Evolutionary conservation across 2,888 invertebrate genomes (phyloP).

Genomic region (Lasioglossum oenotherae): DNA sequence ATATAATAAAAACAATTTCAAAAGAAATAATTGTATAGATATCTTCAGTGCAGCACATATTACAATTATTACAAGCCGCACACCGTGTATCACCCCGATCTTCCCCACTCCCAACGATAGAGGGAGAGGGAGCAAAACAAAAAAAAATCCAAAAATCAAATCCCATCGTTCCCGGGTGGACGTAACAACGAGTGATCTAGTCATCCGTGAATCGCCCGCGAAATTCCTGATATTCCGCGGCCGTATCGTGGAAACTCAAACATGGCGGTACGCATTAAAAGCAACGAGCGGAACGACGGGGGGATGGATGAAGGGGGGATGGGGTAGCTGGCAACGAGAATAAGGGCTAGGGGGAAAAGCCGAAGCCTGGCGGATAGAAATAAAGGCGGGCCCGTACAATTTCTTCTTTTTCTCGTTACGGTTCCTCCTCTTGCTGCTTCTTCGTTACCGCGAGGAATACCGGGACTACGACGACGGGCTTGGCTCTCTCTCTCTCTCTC

Average conservation of each 20-base stretch:
- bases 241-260: background rate
- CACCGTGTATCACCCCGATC: background rate
- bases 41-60: no score
- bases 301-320: background rate
- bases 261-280: constrained; percentile 17
- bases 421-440: constrained; percentile 50
- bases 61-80: no score
- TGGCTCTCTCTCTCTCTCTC: background rate
- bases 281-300: background rate
- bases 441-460: constrained; percentile 65
- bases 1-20: no score
- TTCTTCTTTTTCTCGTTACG: constrained; percentile 60
- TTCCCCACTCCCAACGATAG: background rate
- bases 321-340: background rate
- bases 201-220: constrained; percentile 2
- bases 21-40: no score
- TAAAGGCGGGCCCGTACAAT: constrained; percentile 22
- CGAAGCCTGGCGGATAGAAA: constrained; percentile 11
- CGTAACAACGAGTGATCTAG: background rate
- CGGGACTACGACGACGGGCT: constrained; percentile 2
- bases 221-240: background rate
- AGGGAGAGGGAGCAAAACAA: background rate
- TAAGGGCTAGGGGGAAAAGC: background rate
- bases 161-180: no score
- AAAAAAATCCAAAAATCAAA: background rate